Evolutionary conservation across 2,113 vertebrate genomes (phyloP), one percentile per base, ranked within the genome.

Genomic region (Empidonax traillii): DNA sequence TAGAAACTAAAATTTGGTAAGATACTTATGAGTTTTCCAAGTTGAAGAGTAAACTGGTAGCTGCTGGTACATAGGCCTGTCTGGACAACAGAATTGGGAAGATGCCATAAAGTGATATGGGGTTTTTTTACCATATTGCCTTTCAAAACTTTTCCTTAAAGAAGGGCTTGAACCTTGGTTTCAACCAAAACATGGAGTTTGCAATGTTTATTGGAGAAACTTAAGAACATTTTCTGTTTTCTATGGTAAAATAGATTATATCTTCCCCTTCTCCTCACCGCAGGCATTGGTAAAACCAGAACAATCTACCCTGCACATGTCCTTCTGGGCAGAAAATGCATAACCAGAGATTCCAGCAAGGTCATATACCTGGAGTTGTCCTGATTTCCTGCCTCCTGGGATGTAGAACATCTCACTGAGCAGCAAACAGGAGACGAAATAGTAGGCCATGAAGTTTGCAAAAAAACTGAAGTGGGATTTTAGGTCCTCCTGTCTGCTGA

Each of bases 311-410:
- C 31, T 67, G 31, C 6, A 12, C 0, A 0, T 33, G 46, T 28
- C n/a, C 16, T 90, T 87, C 49, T 66, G 55, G 35, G 63, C 46
- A 74, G 51, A 39, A 65, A 90, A 51, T 21, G 10, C 7, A 1
- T 69, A 85, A 69, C 33, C 35, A 84, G 90, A 63, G 22, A 65
- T 93, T 85, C 71, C 35, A 94, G 27, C 59, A 77, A 94, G 83
- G 93, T 94, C 76, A 8, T 55, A 10, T 94, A 47, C 39, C 71
- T 77, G 79, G 47, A 92, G 72, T 30, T 90, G 95, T 72, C 93
- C 95, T 81, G 83, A 30, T 95, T 96, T 96, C 22, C 22, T 89
- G 4, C 43, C 78, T 56, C 78, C 44, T 83, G 68, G 79, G 90
- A 89, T 51, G 10, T 28, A 85, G 56, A 95, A 66, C 16, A 24